phyloP scores from a whole-genome alignment of 2,113 vertebrate genomes.

The Phylloscopus trochiloides region DNA sequence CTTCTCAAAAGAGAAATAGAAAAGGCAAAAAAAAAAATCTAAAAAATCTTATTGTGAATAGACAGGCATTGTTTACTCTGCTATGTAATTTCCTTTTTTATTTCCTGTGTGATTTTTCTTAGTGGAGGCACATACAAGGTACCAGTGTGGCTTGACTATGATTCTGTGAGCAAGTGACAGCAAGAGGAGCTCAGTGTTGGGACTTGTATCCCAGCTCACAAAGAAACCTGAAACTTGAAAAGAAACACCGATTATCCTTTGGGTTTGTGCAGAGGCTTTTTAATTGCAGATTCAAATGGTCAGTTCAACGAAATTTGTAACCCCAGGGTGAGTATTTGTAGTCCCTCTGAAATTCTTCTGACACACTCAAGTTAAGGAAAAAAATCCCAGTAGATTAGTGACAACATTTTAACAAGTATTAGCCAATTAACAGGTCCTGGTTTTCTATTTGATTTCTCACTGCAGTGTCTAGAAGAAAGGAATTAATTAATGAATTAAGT shows the following conservation, averaged over 20 bases:
- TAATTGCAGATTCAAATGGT: not conserved
- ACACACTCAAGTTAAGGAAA: not conserved
- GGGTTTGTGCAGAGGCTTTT: not conserved
- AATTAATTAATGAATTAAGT: not conserved
- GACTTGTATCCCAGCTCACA: not conserved
- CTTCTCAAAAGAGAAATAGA: not conserved
- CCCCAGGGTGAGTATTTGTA: not conserved
- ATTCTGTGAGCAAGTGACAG: not conserved
- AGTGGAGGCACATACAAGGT: not conserved
- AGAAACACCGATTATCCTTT: not conserved
- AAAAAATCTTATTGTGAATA: not conserved
- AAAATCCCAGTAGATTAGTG: not conserved
- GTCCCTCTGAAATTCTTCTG: not conserved
- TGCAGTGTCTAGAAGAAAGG: not conserved
- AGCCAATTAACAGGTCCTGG: not conserved
- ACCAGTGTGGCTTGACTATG: not conserved
- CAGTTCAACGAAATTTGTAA: not conserved
- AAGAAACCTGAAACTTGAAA: not conserved
- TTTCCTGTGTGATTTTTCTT: not conserved
- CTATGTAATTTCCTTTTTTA: not conserved
- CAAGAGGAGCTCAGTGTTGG: not conserved
- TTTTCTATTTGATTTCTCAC: not conserved
- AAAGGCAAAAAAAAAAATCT: not conserved
- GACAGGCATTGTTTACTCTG: not conserved
- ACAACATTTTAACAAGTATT: not conserved